These are phyloP conservation scores for Morelia viridis DNA, from an alignment of 2,797 vertebrate genomes.

Conservation along the genomic window DNA sequence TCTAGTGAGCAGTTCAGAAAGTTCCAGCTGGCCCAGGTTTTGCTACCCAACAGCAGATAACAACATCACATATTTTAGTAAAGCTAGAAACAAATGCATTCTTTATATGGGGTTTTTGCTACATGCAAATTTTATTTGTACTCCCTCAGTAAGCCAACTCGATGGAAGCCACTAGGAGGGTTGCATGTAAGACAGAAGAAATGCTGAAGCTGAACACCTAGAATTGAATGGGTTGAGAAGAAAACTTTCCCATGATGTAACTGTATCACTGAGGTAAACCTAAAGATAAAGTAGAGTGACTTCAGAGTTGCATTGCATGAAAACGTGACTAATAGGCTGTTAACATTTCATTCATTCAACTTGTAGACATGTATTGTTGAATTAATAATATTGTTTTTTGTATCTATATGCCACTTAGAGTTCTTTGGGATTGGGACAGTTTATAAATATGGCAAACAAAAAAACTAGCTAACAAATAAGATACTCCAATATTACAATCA, in stretches of 20 bases:
- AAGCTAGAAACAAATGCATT: background rate
- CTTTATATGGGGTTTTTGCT: background rate
- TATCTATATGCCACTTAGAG: too few species aligned
- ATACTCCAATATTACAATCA: too few species aligned
- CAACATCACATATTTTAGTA: background rate
- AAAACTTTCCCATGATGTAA: background rate
- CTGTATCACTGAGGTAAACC: background rate
- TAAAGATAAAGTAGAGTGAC: background rate
- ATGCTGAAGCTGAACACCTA: background rate
- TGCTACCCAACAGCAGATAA: background rate
- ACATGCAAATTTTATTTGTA: background rate
- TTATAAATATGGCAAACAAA: background rate
- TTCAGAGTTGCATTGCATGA: background rate
- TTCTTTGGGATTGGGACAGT: background rate
- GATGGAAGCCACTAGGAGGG: background rate
- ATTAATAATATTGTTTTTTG: too few species aligned
- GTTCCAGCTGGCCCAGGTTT: background rate
- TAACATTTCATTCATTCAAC: background rate
- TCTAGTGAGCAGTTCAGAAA: background rate
- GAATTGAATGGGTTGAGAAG: background rate
- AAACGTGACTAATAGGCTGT: background rate
- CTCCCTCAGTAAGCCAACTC: background rate
- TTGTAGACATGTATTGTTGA: too few species aligned
- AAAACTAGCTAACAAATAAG: too few species aligned
- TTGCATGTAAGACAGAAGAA: background rate